These are phyloP conservation scores for Tenebrosternarchus preto DNA, from an alignment of 2,113 vertebrate species.

Conservation along the genomic window DNA sequence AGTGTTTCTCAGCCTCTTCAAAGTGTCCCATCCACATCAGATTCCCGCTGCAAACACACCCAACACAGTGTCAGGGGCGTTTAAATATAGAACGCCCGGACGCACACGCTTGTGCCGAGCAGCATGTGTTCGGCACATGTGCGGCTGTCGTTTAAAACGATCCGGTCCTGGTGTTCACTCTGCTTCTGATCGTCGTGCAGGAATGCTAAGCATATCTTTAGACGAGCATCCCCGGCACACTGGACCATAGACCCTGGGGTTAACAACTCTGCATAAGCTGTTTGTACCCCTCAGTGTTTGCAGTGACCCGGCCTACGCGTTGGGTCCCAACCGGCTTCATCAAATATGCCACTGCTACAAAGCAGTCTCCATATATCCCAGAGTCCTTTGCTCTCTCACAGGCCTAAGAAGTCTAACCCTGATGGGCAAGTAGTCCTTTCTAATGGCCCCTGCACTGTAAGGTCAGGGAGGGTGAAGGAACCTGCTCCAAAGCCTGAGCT, in stretches of 20 bases:
- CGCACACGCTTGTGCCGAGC: background rate
- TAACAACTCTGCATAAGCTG: slow-evolving; percentile 9
- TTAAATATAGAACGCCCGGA: background rate
- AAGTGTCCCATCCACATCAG: background rate
- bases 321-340: too few relatives aligned
- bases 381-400: background rate
- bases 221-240: background rate
- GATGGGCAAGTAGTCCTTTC: background rate
- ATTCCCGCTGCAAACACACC: background rate
- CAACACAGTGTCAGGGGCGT: background rate
- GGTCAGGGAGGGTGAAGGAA: background rate
- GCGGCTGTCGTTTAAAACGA: slow-evolving; percentile 21
- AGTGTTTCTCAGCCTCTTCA: too few relatives aligned
- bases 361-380: background rate
- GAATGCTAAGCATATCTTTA: slow-evolving; percentile 23
- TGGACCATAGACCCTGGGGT: background rate
- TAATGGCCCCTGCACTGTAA: background rate
- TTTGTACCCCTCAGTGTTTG: slow-evolving; percentile 4
- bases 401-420: background rate
- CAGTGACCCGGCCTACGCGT: too few relatives aligned
- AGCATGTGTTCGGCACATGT: background rate
- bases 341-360: background rate
- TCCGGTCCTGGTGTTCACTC: background rate
- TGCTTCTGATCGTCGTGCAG: background rate
- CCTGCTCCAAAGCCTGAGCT: background rate